Base-by-base conservation (phyloP, 1,140 invertebrate species). In the Drosophila seguyi region DNA sequence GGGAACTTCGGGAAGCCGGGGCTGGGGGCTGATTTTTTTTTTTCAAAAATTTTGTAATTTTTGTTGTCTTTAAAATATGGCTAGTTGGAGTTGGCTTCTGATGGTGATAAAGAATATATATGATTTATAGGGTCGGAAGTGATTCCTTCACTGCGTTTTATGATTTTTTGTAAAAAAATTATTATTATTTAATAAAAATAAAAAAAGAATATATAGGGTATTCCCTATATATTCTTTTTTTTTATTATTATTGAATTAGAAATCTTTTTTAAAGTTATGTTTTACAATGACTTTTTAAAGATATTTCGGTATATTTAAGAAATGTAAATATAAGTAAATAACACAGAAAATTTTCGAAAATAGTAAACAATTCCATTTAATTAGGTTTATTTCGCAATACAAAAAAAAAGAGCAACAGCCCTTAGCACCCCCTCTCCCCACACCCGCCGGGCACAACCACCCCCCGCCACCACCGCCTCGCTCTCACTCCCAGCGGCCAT, bases 401-500 rank as follows among this genome's bases (percentile, higher is more conserved):
- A 44, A 55, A 25, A 66, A 68, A 57, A 68, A 57, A 42, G 63
- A 72, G 63, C 78, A 87, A 87, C 83, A 86, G 65, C 48, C 53
- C 45, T 27, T 27, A 2, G 20, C 57, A 55, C 31, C 57, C 44
- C 57, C 38, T 11, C 18, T 25, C 7, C 25, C 22, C 56, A 6
- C 42, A 13, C 8, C 45, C 25, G 13, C 13, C 18, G 11, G 31
- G 25, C 29, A 16, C n/a, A 76, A 18, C 44, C 57, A 55, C 57
- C 66, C 48, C 31, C 56, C 45, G 45, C 45, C 25, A 27, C 39
- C 44, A 25, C 14, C 53, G 31, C 18, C 39, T 50, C 11, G 36
- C 45, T 48, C 75, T 52, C 63, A 60, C 69, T 34, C 59, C 60
- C 45, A 79, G 79, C 81, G 65, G 80, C 84, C 84, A 88, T 88